phyloP scores from a whole-genome alignment of 2,797 vertebrate genomes.

The Syndactyla subalaris region DNA sequence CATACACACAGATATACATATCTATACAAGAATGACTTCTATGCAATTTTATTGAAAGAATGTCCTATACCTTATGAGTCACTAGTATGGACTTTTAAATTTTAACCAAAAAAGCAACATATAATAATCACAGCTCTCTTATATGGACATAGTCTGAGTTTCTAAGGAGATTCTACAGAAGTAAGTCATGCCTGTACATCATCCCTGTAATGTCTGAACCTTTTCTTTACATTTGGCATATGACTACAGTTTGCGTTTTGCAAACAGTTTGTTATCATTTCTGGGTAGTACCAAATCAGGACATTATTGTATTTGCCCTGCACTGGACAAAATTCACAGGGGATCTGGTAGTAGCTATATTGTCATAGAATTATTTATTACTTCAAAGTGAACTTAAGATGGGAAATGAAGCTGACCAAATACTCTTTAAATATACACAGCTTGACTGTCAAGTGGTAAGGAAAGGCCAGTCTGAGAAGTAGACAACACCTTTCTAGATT shows the following conservation, averaged over 20 bases:
- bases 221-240: neutral
- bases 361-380: neutral
- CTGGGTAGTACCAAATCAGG: neutral
- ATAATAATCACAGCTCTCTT: neutral
- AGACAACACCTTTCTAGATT: neutral
- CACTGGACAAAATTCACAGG: neutral
- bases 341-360: neutral
- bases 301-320: neutral
- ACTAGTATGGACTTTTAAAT: neutral
- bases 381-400: neutral
- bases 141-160: fast-evolving
- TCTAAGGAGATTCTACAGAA: neutral
- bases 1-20: neutral
- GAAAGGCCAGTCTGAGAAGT: neutral
- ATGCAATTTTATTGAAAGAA: neutral
- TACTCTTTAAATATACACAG: neutral
- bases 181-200: neutral
- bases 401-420: neutral
- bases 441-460: neutral
- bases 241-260: neutral
- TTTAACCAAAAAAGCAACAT: neutral
- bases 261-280: neutral
- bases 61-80: neutral
- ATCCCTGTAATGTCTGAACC: neutral
- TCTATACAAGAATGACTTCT: neutral